These are phyloP conservation scores for Neocrepidodera transversa DNA, from an alignment of 2,888 invertebrate species.

Conservation along the genomic window DNA sequence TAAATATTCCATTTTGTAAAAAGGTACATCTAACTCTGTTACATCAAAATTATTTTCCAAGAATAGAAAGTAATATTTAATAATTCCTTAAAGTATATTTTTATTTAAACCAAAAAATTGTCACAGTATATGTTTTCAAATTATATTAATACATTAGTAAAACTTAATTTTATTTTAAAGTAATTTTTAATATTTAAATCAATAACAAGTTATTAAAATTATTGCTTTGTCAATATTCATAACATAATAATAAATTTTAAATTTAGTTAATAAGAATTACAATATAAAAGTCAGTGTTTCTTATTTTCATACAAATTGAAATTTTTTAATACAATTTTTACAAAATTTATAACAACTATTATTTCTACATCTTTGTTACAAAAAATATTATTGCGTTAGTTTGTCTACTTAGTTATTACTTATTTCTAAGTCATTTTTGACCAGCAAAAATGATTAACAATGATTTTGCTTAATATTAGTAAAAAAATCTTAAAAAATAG, in stretches of 20 bases:
- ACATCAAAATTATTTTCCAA: conserved; percentile 38
- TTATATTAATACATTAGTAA: background rate
- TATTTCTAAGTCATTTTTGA: conserved; percentile 47
- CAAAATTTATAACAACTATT: conserved; percentile 42
- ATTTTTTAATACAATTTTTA: conserved; percentile 38
- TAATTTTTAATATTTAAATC: too few species aligned
- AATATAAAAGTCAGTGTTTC: background rate
- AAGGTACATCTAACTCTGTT: conserved; percentile 42
- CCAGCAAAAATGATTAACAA: conserved; percentile 48
- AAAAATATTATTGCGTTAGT: conserved; percentile 45
- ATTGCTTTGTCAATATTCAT: too few species aligned
- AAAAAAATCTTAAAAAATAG: conserved; percentile 1
- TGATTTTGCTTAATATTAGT: background rate
- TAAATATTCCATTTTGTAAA: background rate
- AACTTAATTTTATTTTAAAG: too few species aligned
- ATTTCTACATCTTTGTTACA: conserved; percentile 42
- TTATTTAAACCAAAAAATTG: background rate
- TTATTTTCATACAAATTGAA: background rate
- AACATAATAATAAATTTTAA: too few species aligned
- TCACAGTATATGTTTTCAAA: background rate
- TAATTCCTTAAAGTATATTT: background rate
- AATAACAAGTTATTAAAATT: too few species aligned
- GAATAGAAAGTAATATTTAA: background rate
- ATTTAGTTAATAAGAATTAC: too few species aligned
- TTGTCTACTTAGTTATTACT: conserved; percentile 41